Conservation (phyloP, 2,113 vertebrate genomes). For the Trogon surrucura region DNA sequence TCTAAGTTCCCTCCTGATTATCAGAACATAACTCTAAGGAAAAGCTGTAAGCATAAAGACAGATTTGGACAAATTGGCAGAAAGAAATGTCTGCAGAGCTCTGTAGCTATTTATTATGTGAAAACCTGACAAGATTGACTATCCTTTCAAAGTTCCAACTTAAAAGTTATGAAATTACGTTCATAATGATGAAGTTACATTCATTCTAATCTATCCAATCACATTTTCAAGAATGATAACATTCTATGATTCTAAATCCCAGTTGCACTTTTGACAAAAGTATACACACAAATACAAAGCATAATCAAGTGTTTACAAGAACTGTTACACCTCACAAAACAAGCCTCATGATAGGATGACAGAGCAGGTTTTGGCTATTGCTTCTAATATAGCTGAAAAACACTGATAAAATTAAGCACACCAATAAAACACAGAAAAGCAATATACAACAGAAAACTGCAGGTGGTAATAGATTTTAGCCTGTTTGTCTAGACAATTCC, state of each 20-base stretch:
- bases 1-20: background rate
- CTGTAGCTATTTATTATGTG: background rate
- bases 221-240: background rate
- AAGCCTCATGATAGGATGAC: background rate
- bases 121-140: background rate
- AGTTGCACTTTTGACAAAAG: background rate
- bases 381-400: background rate
- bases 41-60: background rate
- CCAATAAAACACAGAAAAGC: background rate
- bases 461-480: background rate
- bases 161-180: background rate
- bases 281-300: background rate
- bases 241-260: background rate
- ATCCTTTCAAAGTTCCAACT: background rate
- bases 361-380: background rate
- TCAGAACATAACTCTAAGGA: background rate
- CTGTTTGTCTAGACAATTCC: background rate
- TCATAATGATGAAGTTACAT: background rate
- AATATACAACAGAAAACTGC: background rate
- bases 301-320: background rate
- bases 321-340: background rate
- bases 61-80: background rate
- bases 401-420: background rate
- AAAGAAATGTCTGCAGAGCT: background rate
- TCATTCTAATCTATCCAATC: background rate